These are phyloP conservation scores for Cebidichthys violaceus DNA, from an alignment of 2,113 vertebrate species.

Conservation along the genomic window DNA sequence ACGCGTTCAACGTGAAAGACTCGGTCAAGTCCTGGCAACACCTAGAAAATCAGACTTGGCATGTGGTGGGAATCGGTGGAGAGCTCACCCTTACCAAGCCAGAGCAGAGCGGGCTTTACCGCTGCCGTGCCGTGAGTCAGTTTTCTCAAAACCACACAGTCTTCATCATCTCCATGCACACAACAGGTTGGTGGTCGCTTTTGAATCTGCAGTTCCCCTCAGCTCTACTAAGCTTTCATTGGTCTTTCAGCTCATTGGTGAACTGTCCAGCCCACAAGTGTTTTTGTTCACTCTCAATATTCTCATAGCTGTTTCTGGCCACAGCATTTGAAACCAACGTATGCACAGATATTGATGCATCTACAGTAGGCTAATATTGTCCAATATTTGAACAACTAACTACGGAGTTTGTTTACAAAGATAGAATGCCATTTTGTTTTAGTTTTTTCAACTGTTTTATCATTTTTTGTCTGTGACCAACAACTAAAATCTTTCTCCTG, in stretches of 20 bases:
- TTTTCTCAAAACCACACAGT: not conserved
- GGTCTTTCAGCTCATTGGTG: not conserved
- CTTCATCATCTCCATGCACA: constrained; percentile 32
- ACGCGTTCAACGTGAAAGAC: rapidly evolving
- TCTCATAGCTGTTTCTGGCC: not conserved
- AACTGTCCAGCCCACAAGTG: not conserved
- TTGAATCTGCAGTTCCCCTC: not conserved
- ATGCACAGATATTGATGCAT: not conserved
- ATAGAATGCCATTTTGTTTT: not conserved
- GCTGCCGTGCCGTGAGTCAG: not conserved
- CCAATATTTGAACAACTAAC: not conserved
- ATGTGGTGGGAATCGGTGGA: rapidly evolving
- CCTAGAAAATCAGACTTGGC: constrained; percentile 11
- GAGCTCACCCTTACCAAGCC: constrained; percentile 57
- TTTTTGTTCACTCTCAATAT: not conserved
- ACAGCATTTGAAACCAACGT: too few species aligned
- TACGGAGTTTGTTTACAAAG: not conserved
- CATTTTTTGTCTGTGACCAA: not conserved
- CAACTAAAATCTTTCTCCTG: not conserved
- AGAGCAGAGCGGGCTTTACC: constrained; percentile 59
- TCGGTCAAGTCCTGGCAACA: not conserved
- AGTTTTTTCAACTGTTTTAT: not conserved
- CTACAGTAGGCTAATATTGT: not conserved
- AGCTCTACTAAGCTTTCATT: not conserved
- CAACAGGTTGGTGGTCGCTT: constrained; percentile 53